These are phyloP conservation scores for Dione vanillae DNA, from an alignment of 2,888 invertebrate species.

Conservation along the genomic window DNA sequence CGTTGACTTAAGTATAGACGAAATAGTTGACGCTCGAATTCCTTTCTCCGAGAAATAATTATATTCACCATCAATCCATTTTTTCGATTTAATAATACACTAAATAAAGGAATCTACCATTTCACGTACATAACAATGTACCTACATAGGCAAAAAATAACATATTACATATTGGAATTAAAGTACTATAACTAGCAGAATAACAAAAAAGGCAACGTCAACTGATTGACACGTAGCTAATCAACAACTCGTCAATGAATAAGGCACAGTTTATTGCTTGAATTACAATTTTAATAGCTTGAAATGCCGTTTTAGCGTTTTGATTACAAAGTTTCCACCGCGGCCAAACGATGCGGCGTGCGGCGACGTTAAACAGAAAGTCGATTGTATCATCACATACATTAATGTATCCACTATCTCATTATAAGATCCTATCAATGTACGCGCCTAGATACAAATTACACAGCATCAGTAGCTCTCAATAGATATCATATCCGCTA, in stretches of 20 bases:
- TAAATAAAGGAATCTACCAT: too few relatives aligned
- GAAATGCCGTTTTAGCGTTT: slow-evolving; percentile 30
- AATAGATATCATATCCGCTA: slow-evolving; percentile 41
- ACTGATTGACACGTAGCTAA: not conserved
- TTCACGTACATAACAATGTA: too few relatives aligned
- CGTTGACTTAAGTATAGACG: not conserved
- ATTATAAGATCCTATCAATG: slow-evolving; percentile 45
- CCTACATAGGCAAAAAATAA: too few relatives aligned
- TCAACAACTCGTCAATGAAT: slow-evolving; percentile 16
- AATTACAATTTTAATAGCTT: slow-evolving; percentile 32
- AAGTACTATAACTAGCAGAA: too few relatives aligned
- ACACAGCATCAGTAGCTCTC: slow-evolving; percentile 39
- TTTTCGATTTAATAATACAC: too few relatives aligned
- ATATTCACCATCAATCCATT: too few relatives aligned
- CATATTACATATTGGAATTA: too few relatives aligned
- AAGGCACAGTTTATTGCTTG: slow-evolving; percentile 28
- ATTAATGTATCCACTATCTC: slow-evolving; percentile 44
- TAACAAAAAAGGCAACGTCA: not conserved
- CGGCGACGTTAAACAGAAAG: slow-evolving; percentile 36
- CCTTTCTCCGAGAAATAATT: too few relatives aligned
- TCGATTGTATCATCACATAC: slow-evolving; percentile 43
- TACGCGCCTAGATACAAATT: slow-evolving; percentile 43
- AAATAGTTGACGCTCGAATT: too few relatives aligned
- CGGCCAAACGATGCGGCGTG: slow-evolving; percentile 34
- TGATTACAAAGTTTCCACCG: slow-evolving; percentile 41